Evolutionary conservation across 2,113 vertebrate genomes (phyloP).

Genomic region (Thamnophis sirtalis): DNA sequence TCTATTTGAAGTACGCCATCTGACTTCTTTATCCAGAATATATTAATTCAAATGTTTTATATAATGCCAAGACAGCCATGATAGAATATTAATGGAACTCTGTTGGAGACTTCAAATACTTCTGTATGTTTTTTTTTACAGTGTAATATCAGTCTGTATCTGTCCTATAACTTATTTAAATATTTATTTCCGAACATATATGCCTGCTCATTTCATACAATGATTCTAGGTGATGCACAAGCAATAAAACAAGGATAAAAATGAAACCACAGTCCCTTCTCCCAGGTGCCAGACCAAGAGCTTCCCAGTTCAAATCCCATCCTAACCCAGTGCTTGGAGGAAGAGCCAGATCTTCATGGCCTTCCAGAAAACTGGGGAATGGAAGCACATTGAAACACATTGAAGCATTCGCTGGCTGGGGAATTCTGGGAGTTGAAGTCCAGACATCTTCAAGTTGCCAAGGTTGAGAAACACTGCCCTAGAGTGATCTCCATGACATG

Average conservation of each 20-base stretch:
- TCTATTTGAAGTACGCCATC: conserved; percentile 27
- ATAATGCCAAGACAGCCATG: conserved; percentile 16
- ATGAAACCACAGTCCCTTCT: neutral
- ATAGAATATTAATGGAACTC: conserved; percentile 4
- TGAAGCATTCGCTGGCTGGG: no score
- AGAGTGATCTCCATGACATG: no score
- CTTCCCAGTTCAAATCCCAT: no score
- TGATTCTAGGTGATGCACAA: neutral
- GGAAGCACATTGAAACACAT: no score
- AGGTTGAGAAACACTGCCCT: no score
- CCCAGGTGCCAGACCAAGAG: neutral
- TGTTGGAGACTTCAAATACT: neutral
- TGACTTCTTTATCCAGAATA: conserved; percentile 47
- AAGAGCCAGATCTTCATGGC: no score
- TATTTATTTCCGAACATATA: neutral
- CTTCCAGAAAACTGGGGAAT: no score
- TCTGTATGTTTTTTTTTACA: neutral
- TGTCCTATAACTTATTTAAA: neutral
- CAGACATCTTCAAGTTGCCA: no score
- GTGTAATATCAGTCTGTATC: neutral
- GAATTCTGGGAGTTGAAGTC: no score
- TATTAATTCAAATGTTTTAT: conserved; percentile 37
- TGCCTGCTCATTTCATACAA: neutral
- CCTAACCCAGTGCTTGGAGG: neutral
- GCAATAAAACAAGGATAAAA: neutral